Percentiles rank a stretch among this genome's conserved stretches.
These are phyloP conservation scores for Apis cerana DNA, from an alignment of 1,140 invertebrate species.

Conservation along the genomic window DNA sequence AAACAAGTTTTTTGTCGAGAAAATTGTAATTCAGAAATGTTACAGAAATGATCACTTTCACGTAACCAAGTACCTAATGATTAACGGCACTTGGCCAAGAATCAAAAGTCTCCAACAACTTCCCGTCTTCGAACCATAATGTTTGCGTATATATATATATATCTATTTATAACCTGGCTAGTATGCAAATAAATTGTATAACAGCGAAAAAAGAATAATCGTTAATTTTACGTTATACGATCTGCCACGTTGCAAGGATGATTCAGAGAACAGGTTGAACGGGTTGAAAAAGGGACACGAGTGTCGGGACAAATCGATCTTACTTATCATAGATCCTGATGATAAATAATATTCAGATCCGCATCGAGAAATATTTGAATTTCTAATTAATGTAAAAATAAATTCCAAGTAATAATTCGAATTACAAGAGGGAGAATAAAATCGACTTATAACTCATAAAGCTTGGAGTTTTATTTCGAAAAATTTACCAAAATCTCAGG, in stretches of 20 bases:
- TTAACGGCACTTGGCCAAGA: background rate
- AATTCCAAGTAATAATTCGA: too few species aligned
- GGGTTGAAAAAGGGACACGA: background rate
- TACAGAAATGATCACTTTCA: background rate
- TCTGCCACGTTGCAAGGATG: too few species aligned
- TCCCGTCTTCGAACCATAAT: background rate
- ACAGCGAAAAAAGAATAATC: background rate
- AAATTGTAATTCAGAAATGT: background rate
- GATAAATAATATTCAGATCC: too few species aligned
- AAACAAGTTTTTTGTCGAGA: background rate
- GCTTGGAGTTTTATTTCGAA: too few species aligned
- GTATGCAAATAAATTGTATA: background rate
- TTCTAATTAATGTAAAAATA: background rate
- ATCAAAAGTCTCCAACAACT: background rate
- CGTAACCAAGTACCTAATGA: background rate
- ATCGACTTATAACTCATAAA: too few species aligned
- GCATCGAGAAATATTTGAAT: background rate
- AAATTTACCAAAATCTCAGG: too few species aligned
- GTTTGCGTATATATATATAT: too few species aligned
- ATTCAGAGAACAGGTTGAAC: conserved; percentile 2
- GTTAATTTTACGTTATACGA: background rate
- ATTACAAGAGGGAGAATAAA: too few species aligned
- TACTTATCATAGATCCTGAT: background rate
- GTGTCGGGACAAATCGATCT: background rate
- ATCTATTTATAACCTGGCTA: background rate